Evolutionary conservation across 2,888 invertebrate genomes (phyloP).

Genomic region (Hylaea fasciaria): DNA sequence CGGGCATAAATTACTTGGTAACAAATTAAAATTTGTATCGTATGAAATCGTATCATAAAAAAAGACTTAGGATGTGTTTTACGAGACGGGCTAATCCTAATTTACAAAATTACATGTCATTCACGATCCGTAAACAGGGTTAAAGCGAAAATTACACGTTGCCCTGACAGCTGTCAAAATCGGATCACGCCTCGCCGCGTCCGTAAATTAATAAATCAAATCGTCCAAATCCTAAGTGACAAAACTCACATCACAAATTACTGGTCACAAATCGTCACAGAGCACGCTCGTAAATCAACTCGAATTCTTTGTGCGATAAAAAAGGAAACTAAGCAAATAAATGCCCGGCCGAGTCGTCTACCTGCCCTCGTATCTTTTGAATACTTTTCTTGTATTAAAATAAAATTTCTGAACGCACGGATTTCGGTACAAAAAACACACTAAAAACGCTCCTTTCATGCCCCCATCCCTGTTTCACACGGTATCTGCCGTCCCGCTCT

Average conservation of each 20-base stretch:
- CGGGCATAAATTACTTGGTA: too few relatives aligned
- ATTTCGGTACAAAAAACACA: constrained; percentile 80
- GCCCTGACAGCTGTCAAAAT: constrained; percentile 70
- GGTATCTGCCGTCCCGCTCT: constrained; percentile 55
- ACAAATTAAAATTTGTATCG: background rate
- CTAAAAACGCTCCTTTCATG: constrained; percentile 76
- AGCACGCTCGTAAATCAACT: constrained; percentile 78
- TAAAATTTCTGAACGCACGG: constrained; percentile 80
- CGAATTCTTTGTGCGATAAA: constrained; percentile 77
- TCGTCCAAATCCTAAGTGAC: constrained; percentile 71
- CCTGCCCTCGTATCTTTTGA: constrained; percentile 82
- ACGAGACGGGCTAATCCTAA: too few relatives aligned
- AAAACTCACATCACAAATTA: constrained; percentile 82
- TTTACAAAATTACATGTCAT: constrained; percentile 47
- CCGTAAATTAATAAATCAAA: constrained; percentile 81
- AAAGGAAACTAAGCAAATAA: constrained; percentile 82
- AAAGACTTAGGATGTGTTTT: too few relatives aligned
- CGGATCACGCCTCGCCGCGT: constrained; percentile 64
- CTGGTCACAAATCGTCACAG: constrained; percentile 84
- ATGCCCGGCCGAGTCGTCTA: constrained; percentile 75
- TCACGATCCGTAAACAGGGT: constrained; percentile 38
- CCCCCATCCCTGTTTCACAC: constrained; percentile 55
- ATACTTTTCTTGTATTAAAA: constrained; percentile 83
- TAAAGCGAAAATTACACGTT: constrained; percentile 67
- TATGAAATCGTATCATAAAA: too few relatives aligned